Percentiles rank a stretch among this genome's conserved stretches.
These are phyloP conservation scores for Equus quagga DNA, from an alignment of 2,113 vertebrate genomes.

Conservation along the genomic window DNA sequence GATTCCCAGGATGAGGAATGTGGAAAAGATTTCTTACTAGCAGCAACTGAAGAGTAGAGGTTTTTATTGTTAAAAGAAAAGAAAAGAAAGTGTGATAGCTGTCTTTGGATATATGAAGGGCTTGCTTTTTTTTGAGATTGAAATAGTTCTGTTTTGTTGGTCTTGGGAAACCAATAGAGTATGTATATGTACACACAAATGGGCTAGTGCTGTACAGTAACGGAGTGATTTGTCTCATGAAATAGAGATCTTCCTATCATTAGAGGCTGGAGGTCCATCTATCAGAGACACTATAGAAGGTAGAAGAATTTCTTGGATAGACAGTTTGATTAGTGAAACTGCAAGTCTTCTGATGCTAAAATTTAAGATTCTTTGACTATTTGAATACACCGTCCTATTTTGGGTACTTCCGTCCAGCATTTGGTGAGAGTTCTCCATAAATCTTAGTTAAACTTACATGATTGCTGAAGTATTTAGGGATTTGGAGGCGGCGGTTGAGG, in stretches of 20 bases:
- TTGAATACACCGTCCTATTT: constrained; percentile 14
- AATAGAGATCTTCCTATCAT: background rate
- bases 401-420: background rate
- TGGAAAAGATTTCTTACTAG: constrained; percentile 43
- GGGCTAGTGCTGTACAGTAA: background rate
- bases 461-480: background rate
- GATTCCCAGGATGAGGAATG: background rate
- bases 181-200: background rate
- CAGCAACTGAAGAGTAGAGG: background rate
- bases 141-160: constrained; percentile 25
- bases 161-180: background rate
- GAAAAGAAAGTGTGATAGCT: background rate
- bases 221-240: background rate
- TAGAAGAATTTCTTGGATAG: constrained; percentile 17
- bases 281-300: background rate
- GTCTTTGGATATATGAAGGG: background rate
- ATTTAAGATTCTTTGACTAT: constrained; percentile 28
- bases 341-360: constrained; percentile 34
- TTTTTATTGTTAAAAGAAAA: constrained; percentile 34
- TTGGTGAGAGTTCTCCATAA: background rate
- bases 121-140: background rate
- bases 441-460: constrained; percentile 11
- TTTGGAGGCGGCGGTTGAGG: background rate
- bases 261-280: background rate
- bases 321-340: constrained; percentile 13